Conservation (phyloP, 2,797 vertebrate genomes). For the Gymnocypris eckloni region DNA sequence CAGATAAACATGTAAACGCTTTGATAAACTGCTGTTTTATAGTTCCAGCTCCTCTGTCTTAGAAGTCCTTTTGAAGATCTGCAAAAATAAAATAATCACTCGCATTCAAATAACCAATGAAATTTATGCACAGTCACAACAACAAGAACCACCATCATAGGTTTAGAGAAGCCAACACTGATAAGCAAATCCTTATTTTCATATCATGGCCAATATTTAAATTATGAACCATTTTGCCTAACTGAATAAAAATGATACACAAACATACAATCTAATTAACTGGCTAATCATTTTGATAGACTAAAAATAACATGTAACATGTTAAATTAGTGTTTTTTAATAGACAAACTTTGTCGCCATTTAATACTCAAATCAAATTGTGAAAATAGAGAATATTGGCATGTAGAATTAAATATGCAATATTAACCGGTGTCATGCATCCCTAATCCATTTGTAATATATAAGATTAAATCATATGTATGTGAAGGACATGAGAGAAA, state of each 20-base stretch:
- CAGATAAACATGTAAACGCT: not conserved
- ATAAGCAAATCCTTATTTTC: not conserved
- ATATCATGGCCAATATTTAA: not conserved
- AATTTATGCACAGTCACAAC: not conserved
- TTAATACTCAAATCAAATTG: not conserved
- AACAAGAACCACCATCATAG: not conserved
- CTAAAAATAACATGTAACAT: no score
- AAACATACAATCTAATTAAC: not conserved
- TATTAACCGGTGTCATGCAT: not conserved
- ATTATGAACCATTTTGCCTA: not conserved
- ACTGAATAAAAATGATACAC: not conserved
- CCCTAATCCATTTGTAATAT: not conserved
- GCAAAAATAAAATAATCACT: conserved; percentile 21
- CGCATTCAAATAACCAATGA: not conserved
- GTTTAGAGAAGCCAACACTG: not conserved
- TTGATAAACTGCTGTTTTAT: not conserved
- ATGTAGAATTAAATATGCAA: not conserved
- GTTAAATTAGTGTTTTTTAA: not conserved
- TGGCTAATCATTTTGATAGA: no score
- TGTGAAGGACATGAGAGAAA: not conserved
- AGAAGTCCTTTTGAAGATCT: conserved; percentile 84
- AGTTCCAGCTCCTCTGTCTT: conserved; percentile 48
- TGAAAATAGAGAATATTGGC: no score
- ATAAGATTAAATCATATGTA: not conserved
- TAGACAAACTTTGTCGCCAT: not conserved